Evolutionary conservation across 2,888 invertebrate genomes (phyloP), one percentile per base, ranked within the genome.

Genomic region (Morpho achilles): DNA sequence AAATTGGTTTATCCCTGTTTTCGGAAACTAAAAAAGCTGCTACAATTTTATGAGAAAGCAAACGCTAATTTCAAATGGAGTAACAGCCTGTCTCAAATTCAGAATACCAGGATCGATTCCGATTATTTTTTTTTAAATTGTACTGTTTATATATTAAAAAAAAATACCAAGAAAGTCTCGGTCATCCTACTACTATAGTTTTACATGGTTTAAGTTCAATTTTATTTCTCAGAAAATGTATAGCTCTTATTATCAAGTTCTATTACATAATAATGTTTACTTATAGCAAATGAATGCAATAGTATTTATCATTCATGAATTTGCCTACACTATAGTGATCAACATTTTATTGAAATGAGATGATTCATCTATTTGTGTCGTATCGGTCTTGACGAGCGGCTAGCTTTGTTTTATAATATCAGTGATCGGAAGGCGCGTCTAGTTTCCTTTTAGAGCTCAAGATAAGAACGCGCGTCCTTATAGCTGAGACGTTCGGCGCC

Each of bases 361-460:
- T 73, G 73, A 73, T 71, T 75, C 75, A 73, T 71, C 65, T 71
- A 69, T 75, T 71, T 73, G 68, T 72, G 71, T 70, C 69, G 69
- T 69, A 71, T 68, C 69, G 68, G 69, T 69, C 68, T 66, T 67
- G 64, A 68, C 70, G 66, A 69, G 77, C 75, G 75, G 77, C 74
- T 69, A 66, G 72, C 74, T 79, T 78, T 77, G 74, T 73, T 67
- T 73, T 54, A 67, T 67, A 69, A 64, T 71, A 80, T 77, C 75
- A 70, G 72, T 72, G 79, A 80, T 82, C 80, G 77, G 82, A 85
- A 84, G 78, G 80, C 80, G 77, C 77, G 77, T 77, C 84, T 82
- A 84, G 85, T 84, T 86, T 84, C 84, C 84, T 86, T 85, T 81
- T 84, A 84, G 77, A 83, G 83, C 71, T 70, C 66, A 68, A 80